These are phyloP conservation scores for Chloroclysta siterata DNA, from an alignment of 2,888 invertebrate genomes.

Conservation along the genomic window DNA sequence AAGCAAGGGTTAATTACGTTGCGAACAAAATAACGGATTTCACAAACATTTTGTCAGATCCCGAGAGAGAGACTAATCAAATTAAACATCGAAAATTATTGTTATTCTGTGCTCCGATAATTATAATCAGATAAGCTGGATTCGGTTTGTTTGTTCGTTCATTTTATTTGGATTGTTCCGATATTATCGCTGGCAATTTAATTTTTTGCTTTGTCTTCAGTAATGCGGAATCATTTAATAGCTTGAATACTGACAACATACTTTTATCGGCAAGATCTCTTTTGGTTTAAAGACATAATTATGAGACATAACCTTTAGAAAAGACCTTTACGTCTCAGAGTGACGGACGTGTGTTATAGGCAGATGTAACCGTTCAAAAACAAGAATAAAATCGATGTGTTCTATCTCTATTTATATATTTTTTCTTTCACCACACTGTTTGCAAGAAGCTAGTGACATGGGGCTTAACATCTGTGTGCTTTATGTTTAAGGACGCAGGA, in stretches of 20 bases:
- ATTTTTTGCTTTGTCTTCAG: constrained; percentile 11
- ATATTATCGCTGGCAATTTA: constrained; percentile 15
- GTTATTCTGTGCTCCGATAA: constrained; percentile 46
- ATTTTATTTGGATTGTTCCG: constrained; percentile 38
- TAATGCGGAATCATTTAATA: background rate
- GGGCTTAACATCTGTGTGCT: too few species aligned
- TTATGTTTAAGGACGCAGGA: too few species aligned
- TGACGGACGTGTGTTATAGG: too few species aligned
- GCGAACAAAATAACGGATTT: constrained; percentile 32
- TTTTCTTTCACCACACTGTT: too few species aligned
- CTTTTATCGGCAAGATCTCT: background rate
- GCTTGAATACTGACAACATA: background rate
- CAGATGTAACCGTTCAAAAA: too few species aligned
- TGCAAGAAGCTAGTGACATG: too few species aligned
- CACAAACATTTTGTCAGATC: constrained; percentile 44
- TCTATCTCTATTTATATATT: too few species aligned
- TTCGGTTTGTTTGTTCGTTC: constrained; percentile 52
- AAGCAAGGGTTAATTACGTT: constrained; percentile 31
- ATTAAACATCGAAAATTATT: constrained; percentile 49
- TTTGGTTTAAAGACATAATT: too few species aligned
- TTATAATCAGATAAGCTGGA: constrained; percentile 51
- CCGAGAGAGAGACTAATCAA: constrained; percentile 45
- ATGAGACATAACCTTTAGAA: too few species aligned
- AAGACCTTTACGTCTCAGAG: too few species aligned
- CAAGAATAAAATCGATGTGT: too few species aligned